These are phyloP conservation scores for Chloroceryle aenea DNA, from an alignment of 2,113 vertebrate species.

Conservation along the genomic window DNA sequence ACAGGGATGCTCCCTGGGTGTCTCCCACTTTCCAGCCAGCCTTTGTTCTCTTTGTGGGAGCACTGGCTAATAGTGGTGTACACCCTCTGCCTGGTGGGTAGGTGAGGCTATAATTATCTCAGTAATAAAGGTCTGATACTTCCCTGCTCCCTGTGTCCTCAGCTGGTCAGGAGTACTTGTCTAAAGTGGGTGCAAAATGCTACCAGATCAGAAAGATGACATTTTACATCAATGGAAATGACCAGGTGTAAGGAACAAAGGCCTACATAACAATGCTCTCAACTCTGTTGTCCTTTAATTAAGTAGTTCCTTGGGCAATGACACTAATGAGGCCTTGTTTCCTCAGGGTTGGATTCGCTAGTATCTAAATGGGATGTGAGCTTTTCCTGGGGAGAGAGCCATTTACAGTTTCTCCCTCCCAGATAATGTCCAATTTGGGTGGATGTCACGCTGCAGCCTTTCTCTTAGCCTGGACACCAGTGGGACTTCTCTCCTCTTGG, in stretches of 20 bases:
- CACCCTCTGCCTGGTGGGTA: slow-evolving; percentile 17
- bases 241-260: slow-evolving; percentile 67
- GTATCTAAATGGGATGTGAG: slow-evolving; percentile 58
- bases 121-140: slow-evolving; percentile 52
- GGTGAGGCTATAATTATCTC: slow-evolving; percentile 64
- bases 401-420: slow-evolving; percentile 42
- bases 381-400: slow-evolving; percentile 37
- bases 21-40: slow-evolving; percentile 32
- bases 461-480: neutral
- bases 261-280: slow-evolving; percentile 41
- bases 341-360: slow-evolving; percentile 58
- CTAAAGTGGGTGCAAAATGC: slow-evolving; percentile 56
- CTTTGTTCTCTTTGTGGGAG: slow-evolving; percentile 69
- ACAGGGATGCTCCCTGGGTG: slow-evolving; percentile 51
- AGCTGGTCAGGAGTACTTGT: slow-evolving; percentile 17
- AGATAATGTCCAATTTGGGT: slow-evolving; percentile 43
- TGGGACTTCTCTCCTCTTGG: neutral
- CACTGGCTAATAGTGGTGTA: slow-evolving; percentile 47
- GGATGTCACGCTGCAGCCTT: neutral
- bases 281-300: slow-evolving; percentile 66
- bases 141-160: neutral
- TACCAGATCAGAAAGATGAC: slow-evolving; percentile 58
- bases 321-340: slow-evolving; percentile 62
- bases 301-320: slow-evolving; percentile 43
- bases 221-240: slow-evolving; percentile 63